Percentiles rank a stretch among this genome's conserved stretches.
Evolutionary conservation across 2,888 invertebrate species (phyloP).

Genomic region (Epinotia bilunana): DNA sequence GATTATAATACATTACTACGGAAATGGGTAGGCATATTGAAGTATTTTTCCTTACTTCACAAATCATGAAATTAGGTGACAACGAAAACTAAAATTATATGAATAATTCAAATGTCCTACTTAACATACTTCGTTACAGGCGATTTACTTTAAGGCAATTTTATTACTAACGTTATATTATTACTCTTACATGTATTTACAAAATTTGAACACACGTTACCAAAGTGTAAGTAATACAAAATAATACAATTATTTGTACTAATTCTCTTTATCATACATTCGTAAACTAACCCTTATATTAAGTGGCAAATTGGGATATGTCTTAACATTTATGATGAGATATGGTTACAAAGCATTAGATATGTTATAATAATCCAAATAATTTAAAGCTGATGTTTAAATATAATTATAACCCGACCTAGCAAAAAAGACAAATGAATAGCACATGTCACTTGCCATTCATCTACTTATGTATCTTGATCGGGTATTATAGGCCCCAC

Average conservation of each 20-base stretch:
- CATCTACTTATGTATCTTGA: neutral
- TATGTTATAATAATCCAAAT: constrained; percentile 60
- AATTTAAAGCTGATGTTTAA: constrained; percentile 70
- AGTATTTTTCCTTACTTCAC: constrained; percentile 11
- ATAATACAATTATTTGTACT: constrained; percentile 67
- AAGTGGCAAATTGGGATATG: constrained; percentile 80
- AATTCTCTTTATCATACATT: constrained; percentile 54
- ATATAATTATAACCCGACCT: constrained; percentile 49
- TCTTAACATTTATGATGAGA: constrained; percentile 63
- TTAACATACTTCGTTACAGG: constrained; percentile 34
- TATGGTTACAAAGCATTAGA: constrained; percentile 54
- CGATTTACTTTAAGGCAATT: constrained; percentile 53
- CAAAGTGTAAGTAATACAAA: constrained; percentile 58
- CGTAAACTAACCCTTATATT: constrained; percentile 54
- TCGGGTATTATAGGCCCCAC: constrained; percentile 51
- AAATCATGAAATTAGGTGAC: constrained; percentile 7
- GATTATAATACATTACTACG: neutral
- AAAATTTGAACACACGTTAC: constrained; percentile 64
- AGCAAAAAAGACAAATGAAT: constrained; percentile 2
- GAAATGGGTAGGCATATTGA: neutral
- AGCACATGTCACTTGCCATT: neutral
- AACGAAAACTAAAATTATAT: constrained; percentile 21
- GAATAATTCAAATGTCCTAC: constrained; percentile 41
- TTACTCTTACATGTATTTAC: constrained; percentile 56
- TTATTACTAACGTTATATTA: constrained; percentile 47